Percentiles rank a stretch among this genome's conserved stretches.
These are phyloP conservation scores for Sebastes goodei DNA, from an alignment of 2,797 vertebrate genomes.

Conservation along the genomic window DNA sequence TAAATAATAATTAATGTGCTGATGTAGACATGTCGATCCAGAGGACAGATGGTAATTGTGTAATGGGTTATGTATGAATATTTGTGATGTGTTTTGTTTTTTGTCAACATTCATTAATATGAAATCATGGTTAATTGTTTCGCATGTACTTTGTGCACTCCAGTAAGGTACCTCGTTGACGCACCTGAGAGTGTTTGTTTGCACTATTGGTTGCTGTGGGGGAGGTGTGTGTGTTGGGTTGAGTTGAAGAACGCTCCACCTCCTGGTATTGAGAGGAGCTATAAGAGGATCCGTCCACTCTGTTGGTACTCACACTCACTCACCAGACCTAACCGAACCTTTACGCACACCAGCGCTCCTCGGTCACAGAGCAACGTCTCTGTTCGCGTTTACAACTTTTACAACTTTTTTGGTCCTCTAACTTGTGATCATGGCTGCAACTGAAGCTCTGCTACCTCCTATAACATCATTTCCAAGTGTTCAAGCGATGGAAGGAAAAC, in stretches of 20 bases:
- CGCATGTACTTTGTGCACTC: background rate
- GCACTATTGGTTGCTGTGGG: background rate
- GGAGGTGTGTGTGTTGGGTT: background rate
- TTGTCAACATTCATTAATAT: background rate
- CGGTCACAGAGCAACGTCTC: conserved; percentile 30
- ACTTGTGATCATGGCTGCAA: conserved; percentile 77
- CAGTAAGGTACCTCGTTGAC: background rate
- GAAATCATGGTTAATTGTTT: background rate
- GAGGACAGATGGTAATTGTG: no score
- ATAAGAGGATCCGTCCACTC: conserved; percentile 48
- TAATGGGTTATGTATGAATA: no score
- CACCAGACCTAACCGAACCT: no score
- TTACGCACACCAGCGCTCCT: conserved; percentile 1
- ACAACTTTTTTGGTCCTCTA: background rate
- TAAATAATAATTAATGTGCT: no score
- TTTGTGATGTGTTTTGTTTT: no score
- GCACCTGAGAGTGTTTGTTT: conserved; percentile 32
- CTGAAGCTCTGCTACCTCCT: conserved; percentile 79
- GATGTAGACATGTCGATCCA: no score
- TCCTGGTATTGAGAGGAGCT: background rate
- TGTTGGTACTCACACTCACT: conserved; percentile 19
- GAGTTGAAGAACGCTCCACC: conserved; percentile 50
- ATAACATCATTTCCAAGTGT: conserved; percentile 75
- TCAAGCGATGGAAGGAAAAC: conserved; percentile 75
- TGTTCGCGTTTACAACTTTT: background rate